Evolutionary conservation across 2,888 invertebrate species (phyloP).

Genomic region (Agrochola lychnidis): DNA sequence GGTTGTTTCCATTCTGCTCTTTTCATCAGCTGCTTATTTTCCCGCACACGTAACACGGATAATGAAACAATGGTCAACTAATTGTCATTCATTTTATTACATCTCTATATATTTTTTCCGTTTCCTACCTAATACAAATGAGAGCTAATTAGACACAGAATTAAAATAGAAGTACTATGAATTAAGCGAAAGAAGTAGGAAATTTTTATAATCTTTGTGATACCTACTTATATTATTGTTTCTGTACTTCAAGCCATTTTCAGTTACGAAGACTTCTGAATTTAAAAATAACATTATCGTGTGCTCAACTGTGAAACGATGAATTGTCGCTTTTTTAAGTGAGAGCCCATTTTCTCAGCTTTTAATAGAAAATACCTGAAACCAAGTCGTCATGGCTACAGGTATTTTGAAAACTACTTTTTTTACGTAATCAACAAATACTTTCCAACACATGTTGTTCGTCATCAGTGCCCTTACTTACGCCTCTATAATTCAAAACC

Average conservation of each 20-base stretch:
- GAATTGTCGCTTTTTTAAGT: not conserved
- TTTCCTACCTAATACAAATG: conserved; percentile 6
- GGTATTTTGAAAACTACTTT: not conserved
- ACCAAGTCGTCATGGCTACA: not conserved
- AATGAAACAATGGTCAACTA: conserved; percentile 44
- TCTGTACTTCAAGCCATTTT: not conserved
- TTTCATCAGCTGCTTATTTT: conserved; percentile 31
- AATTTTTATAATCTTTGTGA: not conserved
- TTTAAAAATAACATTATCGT: conserved; percentile 1
- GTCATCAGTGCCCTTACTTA: not conserved
- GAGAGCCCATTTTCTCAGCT: not conserved
- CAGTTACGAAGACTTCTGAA: not conserved
- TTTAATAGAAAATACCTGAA: not conserved
- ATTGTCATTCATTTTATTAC: conserved; percentile 46
- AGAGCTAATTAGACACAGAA: conserved; percentile 29
- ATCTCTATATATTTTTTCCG: conserved; percentile 5
- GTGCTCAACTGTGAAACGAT: not conserved
- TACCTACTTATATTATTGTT: not conserved
- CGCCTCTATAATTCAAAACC: not conserved
- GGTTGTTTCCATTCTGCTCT: conserved; percentile 2
- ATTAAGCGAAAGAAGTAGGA: not conserved
- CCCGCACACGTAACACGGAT: conserved; percentile 32
- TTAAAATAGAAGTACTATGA: not conserved
- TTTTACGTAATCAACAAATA: not conserved
- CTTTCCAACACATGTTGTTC: not conserved